Percentiles rank a stretch among this genome's conserved stretches.
Conservation (phyloP, 2,113 vertebrate species). For the Mellivora capensis region DNA sequence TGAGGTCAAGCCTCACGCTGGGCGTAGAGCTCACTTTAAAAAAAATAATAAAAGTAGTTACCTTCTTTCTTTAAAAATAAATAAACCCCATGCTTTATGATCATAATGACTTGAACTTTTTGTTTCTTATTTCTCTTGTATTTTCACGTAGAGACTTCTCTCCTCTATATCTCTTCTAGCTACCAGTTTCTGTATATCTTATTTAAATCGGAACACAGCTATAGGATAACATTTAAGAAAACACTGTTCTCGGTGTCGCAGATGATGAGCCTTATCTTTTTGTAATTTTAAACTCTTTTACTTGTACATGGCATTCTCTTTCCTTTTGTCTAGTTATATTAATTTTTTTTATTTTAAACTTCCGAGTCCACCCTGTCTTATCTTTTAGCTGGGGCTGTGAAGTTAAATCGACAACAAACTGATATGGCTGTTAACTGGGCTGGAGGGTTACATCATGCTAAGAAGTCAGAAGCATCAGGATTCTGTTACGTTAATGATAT, state of each 20-base stretch:
- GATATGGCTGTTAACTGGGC: constrained; percentile 92
- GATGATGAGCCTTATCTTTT: background rate
- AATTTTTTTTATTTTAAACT: constrained; percentile 11
- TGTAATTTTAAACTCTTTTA: background rate
- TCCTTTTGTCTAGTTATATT: background rate
- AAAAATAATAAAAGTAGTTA: background rate
- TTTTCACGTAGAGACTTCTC: background rate
- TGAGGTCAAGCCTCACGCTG: background rate
- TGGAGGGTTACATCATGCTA: constrained; percentile 89
- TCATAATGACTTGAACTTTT: background rate
- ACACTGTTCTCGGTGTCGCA: background rate
- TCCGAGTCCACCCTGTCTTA: background rate
- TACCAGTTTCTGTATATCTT: background rate
- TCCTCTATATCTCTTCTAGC: background rate
- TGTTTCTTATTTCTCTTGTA: background rate
- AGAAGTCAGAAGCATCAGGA: constrained; percentile 89
- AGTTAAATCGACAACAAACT: constrained; percentile 88
- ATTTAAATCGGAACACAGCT: background rate
- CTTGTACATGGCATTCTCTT: background rate
- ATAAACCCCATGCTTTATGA: background rate
- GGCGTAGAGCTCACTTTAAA: background rate
- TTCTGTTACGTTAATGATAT: constrained; percentile 92
- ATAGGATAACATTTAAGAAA: background rate
- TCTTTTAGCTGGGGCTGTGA: constrained; percentile 87
- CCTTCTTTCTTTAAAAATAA: background rate